Evolutionary conservation across 2,113 vertebrate species (phyloP).

Genomic region (Climacteris rufus): DNA sequence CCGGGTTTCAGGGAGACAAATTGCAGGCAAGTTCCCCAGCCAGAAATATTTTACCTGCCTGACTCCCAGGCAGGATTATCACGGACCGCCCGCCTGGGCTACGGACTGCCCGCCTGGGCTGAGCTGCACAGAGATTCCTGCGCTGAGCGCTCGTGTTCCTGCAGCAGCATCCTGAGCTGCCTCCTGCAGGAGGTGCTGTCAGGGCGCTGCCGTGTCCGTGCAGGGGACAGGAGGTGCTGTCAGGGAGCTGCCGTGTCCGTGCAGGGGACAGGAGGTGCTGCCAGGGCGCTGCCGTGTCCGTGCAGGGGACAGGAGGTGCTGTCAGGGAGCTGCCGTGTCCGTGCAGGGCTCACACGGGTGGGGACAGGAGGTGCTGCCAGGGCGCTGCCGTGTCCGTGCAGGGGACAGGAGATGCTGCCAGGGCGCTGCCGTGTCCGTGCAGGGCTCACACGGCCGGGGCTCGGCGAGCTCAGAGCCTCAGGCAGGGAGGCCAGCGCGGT

Average conservation of each 20-base stretch:
- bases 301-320: not conserved
- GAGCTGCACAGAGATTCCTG: not conserved
- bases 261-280: not conserved
- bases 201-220: conserved; percentile 10
- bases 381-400: not conserved
- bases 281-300: conserved; percentile 17
- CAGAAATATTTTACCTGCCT: not conserved
- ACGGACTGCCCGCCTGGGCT: not conserved
- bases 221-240: not conserved
- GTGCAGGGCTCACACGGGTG: not conserved
- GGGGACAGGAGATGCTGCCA: conserved; percentile 15
- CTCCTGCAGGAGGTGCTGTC: not conserved
- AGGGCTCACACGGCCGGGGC: not conserved
- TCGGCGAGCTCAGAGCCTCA: not conserved
- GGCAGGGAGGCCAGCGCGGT: accelerated
- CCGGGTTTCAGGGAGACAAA: not conserved
- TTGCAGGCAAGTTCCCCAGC: not conserved
- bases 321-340: conserved; percentile 22
- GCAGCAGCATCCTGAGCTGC: not conserved
- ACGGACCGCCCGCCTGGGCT: accelerated
- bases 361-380: conserved; percentile 10
- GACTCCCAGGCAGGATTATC: not conserved
- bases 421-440: not conserved
- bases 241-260: conserved; percentile 15
- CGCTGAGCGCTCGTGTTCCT: not conserved